A percentile compares a stretch with the other conserved stretches of the same genome.
Conservation (phyloP, 2,113 vertebrate species). For the Condylura cristata region DNA sequence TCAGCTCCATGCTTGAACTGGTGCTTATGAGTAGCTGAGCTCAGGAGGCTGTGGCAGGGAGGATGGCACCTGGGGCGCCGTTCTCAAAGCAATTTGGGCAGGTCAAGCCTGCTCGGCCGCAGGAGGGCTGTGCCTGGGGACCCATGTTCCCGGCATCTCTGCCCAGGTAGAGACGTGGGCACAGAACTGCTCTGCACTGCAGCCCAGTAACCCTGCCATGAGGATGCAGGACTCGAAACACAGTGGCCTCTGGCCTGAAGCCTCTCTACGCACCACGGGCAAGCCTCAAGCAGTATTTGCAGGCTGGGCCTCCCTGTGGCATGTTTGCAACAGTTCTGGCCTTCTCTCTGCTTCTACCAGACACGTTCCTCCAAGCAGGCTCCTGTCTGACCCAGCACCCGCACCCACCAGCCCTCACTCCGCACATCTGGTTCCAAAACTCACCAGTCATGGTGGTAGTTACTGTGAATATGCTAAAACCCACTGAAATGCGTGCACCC, state of each 20-base stretch:
- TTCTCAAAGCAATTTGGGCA: background rate
- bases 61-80: background rate
- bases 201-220: background rate
- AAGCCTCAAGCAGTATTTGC: background rate
- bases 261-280: background rate
- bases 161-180: background rate
- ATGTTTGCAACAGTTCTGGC: background rate
- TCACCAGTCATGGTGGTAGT: background rate
- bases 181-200: background rate
- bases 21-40: background rate
- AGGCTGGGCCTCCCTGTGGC: background rate
- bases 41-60: background rate
- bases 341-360: background rate
- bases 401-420: too few species aligned
- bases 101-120: background rate
- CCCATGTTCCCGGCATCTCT: background rate
- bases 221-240: background rate
- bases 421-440: background rate
- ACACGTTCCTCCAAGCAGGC: background rate
- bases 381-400: background rate
- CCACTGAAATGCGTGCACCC: too few species aligned
- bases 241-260: background rate
- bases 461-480: background rate
- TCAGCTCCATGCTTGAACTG: background rate
- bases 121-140: background rate